phyloP scores from a whole-genome alignment of 2,797 vertebrate species.

The Pseudocheirus occidentalis region DNA sequence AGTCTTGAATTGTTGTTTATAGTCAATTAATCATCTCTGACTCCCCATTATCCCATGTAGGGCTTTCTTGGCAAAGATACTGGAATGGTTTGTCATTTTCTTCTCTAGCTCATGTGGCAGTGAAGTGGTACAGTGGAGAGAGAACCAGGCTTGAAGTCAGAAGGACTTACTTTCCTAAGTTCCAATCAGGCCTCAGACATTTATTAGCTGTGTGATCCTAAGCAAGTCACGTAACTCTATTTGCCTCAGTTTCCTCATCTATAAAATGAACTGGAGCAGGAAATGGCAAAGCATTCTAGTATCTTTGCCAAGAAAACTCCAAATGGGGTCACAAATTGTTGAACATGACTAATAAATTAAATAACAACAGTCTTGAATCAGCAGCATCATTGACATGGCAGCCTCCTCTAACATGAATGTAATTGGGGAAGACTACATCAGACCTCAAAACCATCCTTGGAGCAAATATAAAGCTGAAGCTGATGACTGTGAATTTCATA shows the following conservation, averaged over 20 bases:
- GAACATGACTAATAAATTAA: too few relatives aligned
- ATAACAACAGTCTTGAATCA: too few relatives aligned
- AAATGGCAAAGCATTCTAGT: not conserved
- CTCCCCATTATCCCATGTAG: too few relatives aligned
- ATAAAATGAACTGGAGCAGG: not conserved
- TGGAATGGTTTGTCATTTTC: too few relatives aligned
- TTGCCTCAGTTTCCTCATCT: not conserved
- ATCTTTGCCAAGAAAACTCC: not conserved
- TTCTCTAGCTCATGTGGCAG: too few relatives aligned
- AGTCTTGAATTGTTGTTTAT: too few relatives aligned
- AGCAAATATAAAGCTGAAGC: not conserved
- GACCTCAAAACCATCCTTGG: not conserved
- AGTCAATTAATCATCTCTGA: too few relatives aligned
- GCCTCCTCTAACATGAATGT: too few relatives aligned
- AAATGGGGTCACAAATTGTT: too few relatives aligned
- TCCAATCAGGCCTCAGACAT: not conserved
- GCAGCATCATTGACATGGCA: too few relatives aligned
- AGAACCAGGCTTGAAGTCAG: not conserved
- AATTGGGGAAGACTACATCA: not conserved
- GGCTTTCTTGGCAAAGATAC: too few relatives aligned
- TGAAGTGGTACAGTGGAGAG: not conserved
- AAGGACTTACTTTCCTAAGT: not conserved
- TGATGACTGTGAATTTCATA: not conserved
- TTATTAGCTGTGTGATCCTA: not conserved
- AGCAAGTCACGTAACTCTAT: not conserved